Percentiles rank a stretch among this genome's conserved stretches.
phyloP scores from a whole-genome alignment of 2,797 vertebrate species.

The Selene dorsalis region DNA sequence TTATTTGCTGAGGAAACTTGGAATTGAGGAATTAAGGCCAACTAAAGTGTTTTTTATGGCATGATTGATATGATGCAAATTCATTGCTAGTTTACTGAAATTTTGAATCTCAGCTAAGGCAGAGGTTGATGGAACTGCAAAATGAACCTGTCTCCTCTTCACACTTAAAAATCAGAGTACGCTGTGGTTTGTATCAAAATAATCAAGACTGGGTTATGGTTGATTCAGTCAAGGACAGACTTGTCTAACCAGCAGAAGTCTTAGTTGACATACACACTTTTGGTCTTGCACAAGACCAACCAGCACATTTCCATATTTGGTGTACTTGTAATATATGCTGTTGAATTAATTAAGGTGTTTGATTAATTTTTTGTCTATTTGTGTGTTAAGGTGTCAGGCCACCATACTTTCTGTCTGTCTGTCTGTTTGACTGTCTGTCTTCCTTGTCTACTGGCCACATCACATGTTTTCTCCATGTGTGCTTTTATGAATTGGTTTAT shows the following conservation, averaged over 20 bases:
- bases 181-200: constrained; percentile 27
- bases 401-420: too few species aligned
- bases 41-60: background rate
- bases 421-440: background rate
- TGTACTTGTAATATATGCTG: too few species aligned
- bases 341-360: too few species aligned
- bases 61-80: background rate
- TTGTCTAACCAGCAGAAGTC: constrained; percentile 31
- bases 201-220: constrained; percentile 5
- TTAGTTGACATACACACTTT: constrained; percentile 1
- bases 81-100: background rate
- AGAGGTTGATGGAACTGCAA: background rate
- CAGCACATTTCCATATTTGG: too few species aligned
- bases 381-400: too few species aligned
- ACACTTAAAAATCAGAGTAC: constrained; percentile 26
- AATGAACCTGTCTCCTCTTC: background rate
- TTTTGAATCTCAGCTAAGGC: too few species aligned
- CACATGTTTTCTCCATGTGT: constrained; percentile 43
- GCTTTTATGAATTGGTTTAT: constrained; percentile 58
- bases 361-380: too few species aligned
- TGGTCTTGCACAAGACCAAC: too few species aligned
- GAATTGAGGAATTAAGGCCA: background rate
- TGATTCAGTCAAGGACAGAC: constrained; percentile 38
- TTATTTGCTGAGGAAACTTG: background rate
- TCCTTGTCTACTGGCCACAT: constrained; percentile 35